Conservation (phyloP, 2,113 vertebrate species). For the Sakesphorus luctuosus region DNA sequence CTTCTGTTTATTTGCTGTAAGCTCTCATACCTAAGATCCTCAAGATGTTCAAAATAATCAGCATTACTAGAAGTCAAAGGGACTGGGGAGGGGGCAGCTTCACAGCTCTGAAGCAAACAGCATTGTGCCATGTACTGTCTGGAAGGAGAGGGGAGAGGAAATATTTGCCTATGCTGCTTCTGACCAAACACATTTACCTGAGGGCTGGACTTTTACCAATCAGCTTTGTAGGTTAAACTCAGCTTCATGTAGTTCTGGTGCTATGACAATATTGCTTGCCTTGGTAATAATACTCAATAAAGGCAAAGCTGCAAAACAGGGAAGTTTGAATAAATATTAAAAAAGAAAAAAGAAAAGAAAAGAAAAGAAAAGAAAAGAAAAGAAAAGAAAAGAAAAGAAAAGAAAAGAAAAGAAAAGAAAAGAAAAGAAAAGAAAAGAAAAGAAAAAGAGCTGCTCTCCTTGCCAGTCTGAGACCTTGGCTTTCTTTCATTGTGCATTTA, state of each 20-base stretch:
- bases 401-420: not conserved
- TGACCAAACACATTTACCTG: conserved; percentile 51
- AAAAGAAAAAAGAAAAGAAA: not conserved
- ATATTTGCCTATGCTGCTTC: conserved; percentile 53
- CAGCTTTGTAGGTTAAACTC: conserved; percentile 25
- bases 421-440: not conserved
- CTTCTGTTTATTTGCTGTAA: conserved; percentile 80
- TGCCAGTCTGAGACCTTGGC: conserved; percentile 63
- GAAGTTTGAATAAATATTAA: conserved; percentile 35
- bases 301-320: conserved; percentile 54
- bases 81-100: not conserved
- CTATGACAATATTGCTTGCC: conserved; percentile 55
- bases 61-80: not conserved
- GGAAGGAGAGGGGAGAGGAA: conserved; percentile 1
- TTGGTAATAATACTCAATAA: not conserved
- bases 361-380: not conserved
- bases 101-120: conserved; percentile 66
- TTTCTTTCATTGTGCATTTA: conserved; percentile 39
- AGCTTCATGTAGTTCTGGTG: conserved; percentile 64
- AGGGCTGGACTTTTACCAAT: conserved; percentile 47
- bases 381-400: not conserved
- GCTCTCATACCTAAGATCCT: conserved; percentile 78
- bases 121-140: conserved; percentile 69
- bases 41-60: conserved; percentile 59
- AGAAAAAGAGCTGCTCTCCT: conserved; percentile 63